Evolutionary conservation across 2,797 vertebrate genomes (phyloP).

Genomic region (Scolopax rusticola): DNA sequence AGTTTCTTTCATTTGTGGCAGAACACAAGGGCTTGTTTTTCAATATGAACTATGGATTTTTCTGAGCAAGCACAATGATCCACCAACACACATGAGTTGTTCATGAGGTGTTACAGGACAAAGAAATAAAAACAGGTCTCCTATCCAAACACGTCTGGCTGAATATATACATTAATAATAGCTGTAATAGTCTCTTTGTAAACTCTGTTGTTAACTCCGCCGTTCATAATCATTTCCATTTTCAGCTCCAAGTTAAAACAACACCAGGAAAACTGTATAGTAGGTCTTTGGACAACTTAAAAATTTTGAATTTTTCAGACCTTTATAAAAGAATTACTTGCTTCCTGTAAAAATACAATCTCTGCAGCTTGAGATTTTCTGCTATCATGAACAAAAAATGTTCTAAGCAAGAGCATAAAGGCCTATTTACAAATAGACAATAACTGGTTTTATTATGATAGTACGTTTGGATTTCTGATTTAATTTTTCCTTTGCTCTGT

Average conservation of each 20-base stretch:
- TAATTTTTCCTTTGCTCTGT: background rate
- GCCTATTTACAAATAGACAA: background rate
- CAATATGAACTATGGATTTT: background rate
- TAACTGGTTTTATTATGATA: background rate
- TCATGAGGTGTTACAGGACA: background rate
- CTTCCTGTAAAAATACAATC: conserved; percentile 42
- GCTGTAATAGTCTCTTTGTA: background rate
- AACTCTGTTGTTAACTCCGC: background rate
- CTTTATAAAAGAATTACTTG: conserved; percentile 20
- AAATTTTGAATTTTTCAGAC: background rate
- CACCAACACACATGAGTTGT: background rate
- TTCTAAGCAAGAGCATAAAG: background rate
- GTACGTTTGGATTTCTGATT: background rate
- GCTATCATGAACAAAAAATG: background rate
- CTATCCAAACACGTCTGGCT: background rate
- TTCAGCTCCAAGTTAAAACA: conserved; percentile 8
- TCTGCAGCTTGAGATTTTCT: background rate
- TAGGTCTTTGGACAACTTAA: background rate
- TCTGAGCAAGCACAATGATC: background rate
- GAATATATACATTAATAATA: conserved; percentile 12
- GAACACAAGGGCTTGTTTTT: conserved; percentile 16
- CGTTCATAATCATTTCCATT: background rate
- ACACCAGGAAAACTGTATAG: background rate
- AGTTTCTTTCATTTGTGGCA: conserved; percentile 18
- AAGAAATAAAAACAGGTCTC: background rate